Base-by-base conservation (phyloP, 2,797 vertebrate species). In the Xenopus petersii region DNA sequence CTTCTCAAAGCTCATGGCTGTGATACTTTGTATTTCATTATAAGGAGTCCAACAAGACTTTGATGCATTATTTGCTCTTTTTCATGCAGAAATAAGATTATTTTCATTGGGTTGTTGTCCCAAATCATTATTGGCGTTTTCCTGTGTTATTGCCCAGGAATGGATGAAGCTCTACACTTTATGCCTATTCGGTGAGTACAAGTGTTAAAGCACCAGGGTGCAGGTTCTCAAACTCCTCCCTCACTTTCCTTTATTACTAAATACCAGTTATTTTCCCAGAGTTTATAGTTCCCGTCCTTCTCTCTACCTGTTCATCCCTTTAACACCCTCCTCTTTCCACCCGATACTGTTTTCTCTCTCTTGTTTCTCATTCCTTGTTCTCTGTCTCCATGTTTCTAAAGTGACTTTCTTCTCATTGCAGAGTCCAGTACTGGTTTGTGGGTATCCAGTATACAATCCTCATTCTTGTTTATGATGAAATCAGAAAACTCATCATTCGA, bases 341-440 rank as follows among this genome's bases (percentile, higher is more conserved):
- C 8, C 36, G 26, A 30, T 30, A 30, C 26, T 30, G 26, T 30
- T 30, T 30, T 42, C 36, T 42, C 36, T 42, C 36, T 42, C 6
- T 42, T 9, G 36, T 42, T 42, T 9, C 8, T 6, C 36, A 42
- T 42, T 9, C 36, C 36, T 42, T 30, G 26, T 30, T 42, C 36
- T 42, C 6, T 42, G 36, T 42, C 36, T 42, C 36, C 36, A 6
- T 42, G 36, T 42, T 6, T 42, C 36, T 42, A 9, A 42, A 42
- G 36, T 9, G 8, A 9, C 1, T 6, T 42, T 42, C 8, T 21
- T 58, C 16, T 58, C 24, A 9, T 17, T 46, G 54, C 70, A 77
- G 75, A 21, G 2, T 72, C 16, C 56, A 77, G 33, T 72, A 72
- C 59, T 77, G 75, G 75, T 77, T 77, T 77, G 64, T 72, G 21